A percentile compares a stretch with the other conserved stretches of the same genome.
phyloP scores from a whole-genome alignment of 2,113 vertebrate species.

The Ceuthmochares aereus region DNA sequence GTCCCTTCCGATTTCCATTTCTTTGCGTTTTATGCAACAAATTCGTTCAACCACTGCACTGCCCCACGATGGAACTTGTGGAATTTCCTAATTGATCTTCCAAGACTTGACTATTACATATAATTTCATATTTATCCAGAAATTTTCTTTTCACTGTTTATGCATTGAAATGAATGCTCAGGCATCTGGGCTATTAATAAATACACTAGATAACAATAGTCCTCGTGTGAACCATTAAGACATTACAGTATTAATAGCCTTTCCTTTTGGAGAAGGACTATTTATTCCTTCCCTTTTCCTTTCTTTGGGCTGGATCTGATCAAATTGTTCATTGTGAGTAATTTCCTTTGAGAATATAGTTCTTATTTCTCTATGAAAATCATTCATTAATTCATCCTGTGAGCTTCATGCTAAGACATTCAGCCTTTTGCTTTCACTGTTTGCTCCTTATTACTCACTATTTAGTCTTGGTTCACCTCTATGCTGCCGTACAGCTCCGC shows the following conservation, averaged over 20 bases:
- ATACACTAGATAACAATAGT: conserved; percentile 39
- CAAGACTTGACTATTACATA: background rate
- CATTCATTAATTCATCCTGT: conserved; percentile 21
- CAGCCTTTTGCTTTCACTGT: background rate
- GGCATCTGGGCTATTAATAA: conserved; percentile 52
- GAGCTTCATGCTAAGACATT: conserved; percentile 19
- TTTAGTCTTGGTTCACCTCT: conserved; percentile 8
- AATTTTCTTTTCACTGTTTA: background rate
- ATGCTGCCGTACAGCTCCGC: fast-evolving
- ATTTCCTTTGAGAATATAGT: conserved; percentile 40
- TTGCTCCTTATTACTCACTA: background rate
- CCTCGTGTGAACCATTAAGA: conserved; percentile 50
- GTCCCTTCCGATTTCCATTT: conserved; percentile 34
- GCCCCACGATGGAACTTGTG: background rate
- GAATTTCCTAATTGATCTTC: conserved; percentile 23
- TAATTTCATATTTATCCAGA: conserved; percentile 33
- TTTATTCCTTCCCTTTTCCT: conserved; percentile 47
- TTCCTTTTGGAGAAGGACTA: conserved; percentile 48
- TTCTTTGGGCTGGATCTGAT: conserved; percentile 28
- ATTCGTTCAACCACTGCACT: background rate
- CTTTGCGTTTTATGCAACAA: conserved; percentile 31
- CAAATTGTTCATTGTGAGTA: conserved; percentile 44
- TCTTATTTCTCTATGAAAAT: conserved; percentile 45
- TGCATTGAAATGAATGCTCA: background rate
- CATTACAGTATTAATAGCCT: conserved; percentile 53